Base-by-base conservation (phyloP, 2,113 vertebrate genomes). In the Tyto alba region DNA sequence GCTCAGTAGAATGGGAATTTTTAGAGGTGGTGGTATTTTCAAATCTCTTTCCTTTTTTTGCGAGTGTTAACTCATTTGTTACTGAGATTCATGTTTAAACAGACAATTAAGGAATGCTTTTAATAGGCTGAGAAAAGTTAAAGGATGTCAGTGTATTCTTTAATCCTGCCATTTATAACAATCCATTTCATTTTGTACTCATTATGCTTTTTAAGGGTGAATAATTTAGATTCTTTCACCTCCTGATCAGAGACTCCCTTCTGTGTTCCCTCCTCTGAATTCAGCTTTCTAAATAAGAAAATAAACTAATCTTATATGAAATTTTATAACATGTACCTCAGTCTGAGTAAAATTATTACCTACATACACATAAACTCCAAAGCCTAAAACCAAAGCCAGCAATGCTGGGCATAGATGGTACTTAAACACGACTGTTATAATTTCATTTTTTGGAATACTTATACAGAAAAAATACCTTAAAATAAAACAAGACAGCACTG, bases 41-140 rank as follows among this genome's bases (percentile, higher is more conserved):
- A 88, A 86, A 95, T 66, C 66, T 85, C 62, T 85, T 82, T 62
- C 75, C n/a, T 92, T 88, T 94, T 48, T 79, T 92, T 90, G 68
- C 88, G 48, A 93, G 16, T 6, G 4, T 92, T 94, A 89, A 84
- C 68, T 94, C 85, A 77, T 93, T 95, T 96, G 85, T 67, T 95
- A 91, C 90, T 80, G 79, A 88, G 79, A 67, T 71, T 86, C 45
- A 43, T 62, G 5, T 92, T 96, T 88, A 96, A 94, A 77, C 56
- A 93, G 85, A 79, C n/a, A 94, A 63, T 86, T 87, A 95, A 88
- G 47, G 41, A 88, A 88, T 45, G 40, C 36, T 95, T 92, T 90
- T 92, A 94, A 87, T 86, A 88, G 88, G 47, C 68, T 78, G 64
- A 90, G 47, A 92, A 88, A 96, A 84, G 93, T 94, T 96, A 93